Base-by-base conservation (phyloP, 2,113 vertebrate species). In the Cynopterus brachyotis region DNA sequence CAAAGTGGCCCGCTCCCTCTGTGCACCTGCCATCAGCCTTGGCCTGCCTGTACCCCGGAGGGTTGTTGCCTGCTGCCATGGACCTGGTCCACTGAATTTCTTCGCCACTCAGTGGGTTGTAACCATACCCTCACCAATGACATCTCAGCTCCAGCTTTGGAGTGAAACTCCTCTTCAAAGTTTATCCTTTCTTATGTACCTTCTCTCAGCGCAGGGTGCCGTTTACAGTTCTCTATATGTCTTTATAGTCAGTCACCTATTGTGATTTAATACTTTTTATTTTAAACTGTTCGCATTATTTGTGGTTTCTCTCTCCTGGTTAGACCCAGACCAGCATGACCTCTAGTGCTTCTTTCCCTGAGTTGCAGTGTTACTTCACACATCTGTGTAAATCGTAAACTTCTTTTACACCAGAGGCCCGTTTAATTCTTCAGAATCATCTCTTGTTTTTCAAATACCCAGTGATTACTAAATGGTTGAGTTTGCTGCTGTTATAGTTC, bases 241-340 rank as follows among this genome's bases (percentile, higher is more conserved):
- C 60, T 57, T 87, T n/a, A 20, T 73, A 32, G 22, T 67, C 66
- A 75, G 40, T 60, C 11, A 19, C 5, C 13, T 55, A 8, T 57
- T 24, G 22, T 6, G 19, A 32, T 20, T 40, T 66, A 64, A 47
- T 66, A 7, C 60, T 42, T 60, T 45, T 93, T 20, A 11, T 62
- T 19, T 76, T 86, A 76, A 55, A 40, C 70, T 69, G 1, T 80
- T 76, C 53, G 37, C 28, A n/a, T 62, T 70, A 30, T 53, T 45
- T 89, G 28, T 80, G 59, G 47, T 84, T 91, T 96, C 72, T 87
- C 12, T 80, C 15, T 93, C 9, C 42, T 85, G 59, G 72, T 70
- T 53, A 80, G 37, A 75, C 11, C 35, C 24, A 12, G 6, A 73
- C 16, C 9, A 40, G 32, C 30, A 20, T 30, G 55, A 47, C 26